These are phyloP conservation scores for Drosophila sechellia DNA, from an alignment of 1,140 invertebrate genomes.

Conservation along the genomic window DNA sequence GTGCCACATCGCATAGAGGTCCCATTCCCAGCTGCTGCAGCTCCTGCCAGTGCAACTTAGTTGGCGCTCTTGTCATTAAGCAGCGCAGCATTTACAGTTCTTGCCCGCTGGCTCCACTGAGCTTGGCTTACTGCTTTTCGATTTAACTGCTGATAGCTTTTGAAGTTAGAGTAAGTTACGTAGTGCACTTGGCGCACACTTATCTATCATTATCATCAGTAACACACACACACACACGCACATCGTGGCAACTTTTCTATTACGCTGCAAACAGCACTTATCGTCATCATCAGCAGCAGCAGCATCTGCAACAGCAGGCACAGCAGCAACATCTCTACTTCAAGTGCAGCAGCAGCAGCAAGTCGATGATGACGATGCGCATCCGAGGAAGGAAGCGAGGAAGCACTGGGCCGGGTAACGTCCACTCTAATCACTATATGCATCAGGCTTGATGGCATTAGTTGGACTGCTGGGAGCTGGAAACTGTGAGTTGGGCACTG, in stretches of 20 bases:
- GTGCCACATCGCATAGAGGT: slow-evolving; percentile 19
- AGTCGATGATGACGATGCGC: slow-evolving; percentile 41
- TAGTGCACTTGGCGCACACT: slow-evolving; percentile 80
- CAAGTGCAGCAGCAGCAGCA: slow-evolving; percentile 25
- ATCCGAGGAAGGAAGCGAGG: slow-evolving; percentile 14
- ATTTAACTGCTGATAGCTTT: slow-evolving; percentile 83
- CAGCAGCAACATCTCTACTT: slow-evolving; percentile 22
- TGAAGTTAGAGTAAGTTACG: slow-evolving; percentile 80
- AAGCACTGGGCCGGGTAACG: slow-evolving; percentile 48
- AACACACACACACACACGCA: slow-evolving; percentile 35
- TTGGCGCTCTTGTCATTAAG: slow-evolving; percentile 79
- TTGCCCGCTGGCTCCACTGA: slow-evolving; percentile 67
- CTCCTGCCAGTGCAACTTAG: slow-evolving; percentile 50
- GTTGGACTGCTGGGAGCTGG: slow-evolving; percentile 61
- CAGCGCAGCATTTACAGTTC: slow-evolving; percentile 77
- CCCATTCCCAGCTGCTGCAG: slow-evolving; percentile 15
- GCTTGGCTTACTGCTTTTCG: slow-evolving; percentile 75
- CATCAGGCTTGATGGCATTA: slow-evolving; percentile 81
- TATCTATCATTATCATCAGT: slow-evolving; percentile 83
- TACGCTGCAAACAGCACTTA: slow-evolving; percentile 79
- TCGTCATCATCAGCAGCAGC: slow-evolving; percentile 70
- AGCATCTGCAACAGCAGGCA: slow-evolving; percentile 12
- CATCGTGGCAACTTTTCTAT: slow-evolving; percentile 76
- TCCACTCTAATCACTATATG: slow-evolving; percentile 83
- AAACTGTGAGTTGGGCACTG: neutral